Base-by-base conservation (phyloP, 2,797 vertebrate species). In the Tenualosa thibaudeaui region DNA sequence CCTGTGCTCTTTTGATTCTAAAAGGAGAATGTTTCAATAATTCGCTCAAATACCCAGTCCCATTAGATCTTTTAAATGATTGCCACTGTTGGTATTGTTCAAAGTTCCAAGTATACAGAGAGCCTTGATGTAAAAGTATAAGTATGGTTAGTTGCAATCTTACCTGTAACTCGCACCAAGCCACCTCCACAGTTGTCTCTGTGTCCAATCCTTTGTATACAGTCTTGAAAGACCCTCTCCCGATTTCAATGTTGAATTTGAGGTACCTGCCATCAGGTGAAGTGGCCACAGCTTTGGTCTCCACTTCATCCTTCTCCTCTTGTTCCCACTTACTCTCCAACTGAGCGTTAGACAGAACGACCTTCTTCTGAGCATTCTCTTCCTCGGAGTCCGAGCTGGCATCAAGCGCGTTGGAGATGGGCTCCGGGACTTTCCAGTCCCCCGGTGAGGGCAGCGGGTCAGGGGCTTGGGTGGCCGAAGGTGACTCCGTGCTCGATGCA, bases 131-230 rank as follows among this genome's bases (percentile, higher is more conserved):
- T 68, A 68, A 49, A 49, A 37, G 65, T 12, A 26, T 13, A 40
- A 40, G 15, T 37, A 71, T 17, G 68, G 3, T 43, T 37, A 13
- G 13, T 71, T 71, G 13, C 17, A 9, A 10, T 51, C 81, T 82
- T 89, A 98, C 98, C 97, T 98, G 97, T 62, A 99, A 95, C 87
- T 99, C 98, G 85, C 98, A 99, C 98, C 98, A 99, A 3, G 98
- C 98, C 92, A 99, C 98, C 91, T 99, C 98, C 91, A 98, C 96
- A 0, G 97, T 98, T 84, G 96, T 98, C 92, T 98, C 98, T 0
- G 98, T 99, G 92, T 99, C 98, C 83, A 99, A 94, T 7, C 98
- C 98, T 88, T 94, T 97, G 92, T 97, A 98, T 71, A 99, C 98
- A 0, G 96, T 97, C 94, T 99, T 99, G 92, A 99, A 99, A 71